Percentiles rank a stretch among this genome's conserved stretches.
Evolutionary conservation across 53 echinoderm and acorn worm species (phyloP).

Genomic region (Paracentrotus lividus): DNA sequence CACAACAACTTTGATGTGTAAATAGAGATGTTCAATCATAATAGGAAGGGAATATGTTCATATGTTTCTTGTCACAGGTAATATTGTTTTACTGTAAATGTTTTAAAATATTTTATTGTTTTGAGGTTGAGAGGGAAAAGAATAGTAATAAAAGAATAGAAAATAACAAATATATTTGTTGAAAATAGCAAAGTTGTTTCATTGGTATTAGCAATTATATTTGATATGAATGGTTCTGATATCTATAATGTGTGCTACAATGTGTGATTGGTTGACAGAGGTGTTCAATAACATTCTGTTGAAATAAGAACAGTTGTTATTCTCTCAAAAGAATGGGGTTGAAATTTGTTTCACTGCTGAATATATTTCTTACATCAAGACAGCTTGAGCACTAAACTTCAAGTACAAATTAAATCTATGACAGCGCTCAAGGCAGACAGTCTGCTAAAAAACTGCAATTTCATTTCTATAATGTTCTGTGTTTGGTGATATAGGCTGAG

Average conservation of each 20-base stretch:
- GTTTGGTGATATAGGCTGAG: constrained; percentile 58
- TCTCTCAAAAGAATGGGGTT: not conserved
- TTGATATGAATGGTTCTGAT: not conserved
- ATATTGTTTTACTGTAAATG: no score
- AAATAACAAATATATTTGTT: no score
- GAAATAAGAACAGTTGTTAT: not conserved
- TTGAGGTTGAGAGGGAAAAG: not conserved
- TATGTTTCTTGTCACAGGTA: no score
- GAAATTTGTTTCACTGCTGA: no score
- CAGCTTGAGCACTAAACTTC: not conserved
- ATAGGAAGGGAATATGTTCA: no score
- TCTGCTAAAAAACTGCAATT: no score
- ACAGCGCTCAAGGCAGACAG: no score
- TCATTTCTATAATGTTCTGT: not conserved
- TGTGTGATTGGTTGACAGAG: no score
- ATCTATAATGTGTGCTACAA: not conserved
- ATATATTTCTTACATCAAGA: not conserved
- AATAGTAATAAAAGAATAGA: not conserved
- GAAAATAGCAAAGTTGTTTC: no score
- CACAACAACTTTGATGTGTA: no score
- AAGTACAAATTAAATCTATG: no score
- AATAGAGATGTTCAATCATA: no score
- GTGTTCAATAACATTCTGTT: not conserved
- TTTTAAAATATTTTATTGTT: not conserved
- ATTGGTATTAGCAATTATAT: not conserved